These are phyloP conservation scores for Notodonta dromedarius DNA, from an alignment of 2,888 invertebrate genomes.

Conservation along the genomic window DNA sequence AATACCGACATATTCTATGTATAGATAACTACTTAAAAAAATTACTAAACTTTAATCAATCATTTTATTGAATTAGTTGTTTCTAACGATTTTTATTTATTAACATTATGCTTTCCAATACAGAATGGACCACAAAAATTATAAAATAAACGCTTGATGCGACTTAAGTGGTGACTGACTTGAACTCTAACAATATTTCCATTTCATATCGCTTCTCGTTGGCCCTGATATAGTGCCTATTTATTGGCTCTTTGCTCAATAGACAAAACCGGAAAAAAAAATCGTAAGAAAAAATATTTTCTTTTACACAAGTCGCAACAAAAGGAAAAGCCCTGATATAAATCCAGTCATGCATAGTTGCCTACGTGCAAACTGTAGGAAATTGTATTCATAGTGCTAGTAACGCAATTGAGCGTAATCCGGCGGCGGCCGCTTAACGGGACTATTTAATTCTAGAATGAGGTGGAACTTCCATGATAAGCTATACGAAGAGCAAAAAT, in stretches of 20 bases:
- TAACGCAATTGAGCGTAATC: slow-evolving; percentile 51
- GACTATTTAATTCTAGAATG: slow-evolving; percentile 66
- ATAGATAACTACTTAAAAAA: no score
- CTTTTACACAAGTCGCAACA: neutral
- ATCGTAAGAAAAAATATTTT: neutral
- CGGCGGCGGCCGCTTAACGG: slow-evolving; percentile 59
- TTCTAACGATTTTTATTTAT: no score
- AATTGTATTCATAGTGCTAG: slow-evolving; percentile 35
- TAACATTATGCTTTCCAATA: no score
- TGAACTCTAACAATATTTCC: no score
- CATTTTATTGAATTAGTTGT: no score
- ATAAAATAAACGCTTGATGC: no score
- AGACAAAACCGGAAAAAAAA: neutral
- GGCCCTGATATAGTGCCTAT: no score
- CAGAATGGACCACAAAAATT: no score
- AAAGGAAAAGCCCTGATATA: neutral
- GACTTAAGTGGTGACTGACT: no score
- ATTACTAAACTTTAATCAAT: no score
- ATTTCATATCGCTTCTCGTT: no score
- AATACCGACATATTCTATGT: no score
- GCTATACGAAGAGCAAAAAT: neutral
- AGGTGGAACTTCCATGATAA: neutral
- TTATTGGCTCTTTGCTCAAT: neutral
- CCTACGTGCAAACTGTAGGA: slow-evolving; percentile 19
- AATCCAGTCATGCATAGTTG: neutral